A percentile compares a stretch with the other conserved stretches of the same genome.
These are phyloP conservation scores for Neoarius graeffei DNA, from an alignment of 2,113 vertebrate species.

Conservation along the genomic window DNA sequence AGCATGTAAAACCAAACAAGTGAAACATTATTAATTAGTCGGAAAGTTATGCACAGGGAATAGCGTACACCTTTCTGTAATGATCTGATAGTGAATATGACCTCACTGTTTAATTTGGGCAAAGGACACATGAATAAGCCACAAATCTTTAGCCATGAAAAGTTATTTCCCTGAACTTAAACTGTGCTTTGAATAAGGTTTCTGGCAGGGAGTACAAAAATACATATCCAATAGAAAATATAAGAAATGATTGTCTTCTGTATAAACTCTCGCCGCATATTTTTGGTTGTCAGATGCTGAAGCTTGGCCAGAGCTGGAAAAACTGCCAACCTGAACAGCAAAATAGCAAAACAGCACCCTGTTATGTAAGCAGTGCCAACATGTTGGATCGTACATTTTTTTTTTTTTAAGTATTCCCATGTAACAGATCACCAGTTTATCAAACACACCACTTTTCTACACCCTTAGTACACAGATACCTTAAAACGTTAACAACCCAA, in stretches of 20 bases:
- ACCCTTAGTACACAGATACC: constrained; percentile 5
- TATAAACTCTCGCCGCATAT: constrained; percentile 40
- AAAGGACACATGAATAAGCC: background rate
- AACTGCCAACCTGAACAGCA: background rate
- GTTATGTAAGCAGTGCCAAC: background rate
- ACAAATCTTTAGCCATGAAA: background rate
- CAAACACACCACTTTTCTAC: background rate
- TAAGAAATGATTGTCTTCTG: constrained; percentile 63
- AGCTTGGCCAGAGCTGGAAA: background rate
- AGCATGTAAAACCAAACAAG: background rate
- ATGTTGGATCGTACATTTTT: background rate
- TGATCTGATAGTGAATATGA: background rate
- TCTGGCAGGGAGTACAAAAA: constrained; percentile 70
- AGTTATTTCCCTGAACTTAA: constrained; percentile 60
- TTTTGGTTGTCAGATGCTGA: constrained; percentile 22
- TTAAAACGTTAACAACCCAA: constrained; percentile 6
- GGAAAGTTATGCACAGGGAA: background rate
- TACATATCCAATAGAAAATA: constrained; percentile 70
- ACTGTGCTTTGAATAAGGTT: constrained; percentile 61
- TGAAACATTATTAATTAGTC: background rate
- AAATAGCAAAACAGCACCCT: background rate
- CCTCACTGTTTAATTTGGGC: background rate
- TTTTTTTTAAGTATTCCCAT: background rate
- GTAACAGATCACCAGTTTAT: background rate
- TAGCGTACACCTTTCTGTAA: background rate